Conservation (phyloP, 2,888 invertebrate species). For the Aporophyla lueneburgensis region DNA sequence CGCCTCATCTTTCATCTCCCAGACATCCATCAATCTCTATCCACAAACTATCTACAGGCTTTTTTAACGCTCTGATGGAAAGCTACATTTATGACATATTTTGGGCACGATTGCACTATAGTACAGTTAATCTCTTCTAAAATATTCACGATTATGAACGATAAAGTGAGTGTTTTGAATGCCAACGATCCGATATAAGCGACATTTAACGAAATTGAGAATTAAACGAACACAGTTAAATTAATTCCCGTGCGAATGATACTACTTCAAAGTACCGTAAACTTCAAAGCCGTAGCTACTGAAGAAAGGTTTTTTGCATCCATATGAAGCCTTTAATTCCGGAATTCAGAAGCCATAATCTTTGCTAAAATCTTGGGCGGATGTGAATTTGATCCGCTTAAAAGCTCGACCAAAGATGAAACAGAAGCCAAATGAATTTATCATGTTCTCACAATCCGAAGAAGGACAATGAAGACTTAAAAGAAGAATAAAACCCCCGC, state of each 20-base stretch:
- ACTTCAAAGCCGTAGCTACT: conserved; percentile 3
- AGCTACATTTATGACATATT: conserved; percentile 55
- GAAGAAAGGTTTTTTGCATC: conserved; percentile 14
- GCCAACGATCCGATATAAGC: conserved; percentile 30
- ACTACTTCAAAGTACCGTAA: conserved; percentile 10
- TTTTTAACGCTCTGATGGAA: conserved; percentile 41
- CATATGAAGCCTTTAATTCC: conserved; percentile 48
- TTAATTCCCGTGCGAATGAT: conserved; percentile 54
- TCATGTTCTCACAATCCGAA: conserved; percentile 15
- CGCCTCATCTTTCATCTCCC: conserved; percentile 41
- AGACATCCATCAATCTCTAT: conserved; percentile 55
- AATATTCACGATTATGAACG: conserved; percentile 51
- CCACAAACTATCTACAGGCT: conserved; percentile 34
- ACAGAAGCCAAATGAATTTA: conserved; percentile 45
- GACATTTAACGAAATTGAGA: conserved; percentile 45
- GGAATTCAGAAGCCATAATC: conserved; percentile 57
- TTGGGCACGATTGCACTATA: conserved; percentile 37
- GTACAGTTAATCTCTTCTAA: conserved; percentile 55
- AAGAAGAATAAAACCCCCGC: conserved; percentile 13
- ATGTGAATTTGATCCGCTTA: conserved; percentile 47
- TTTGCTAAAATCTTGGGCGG: conserved; percentile 47
- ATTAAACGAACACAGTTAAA: conserved; percentile 30
- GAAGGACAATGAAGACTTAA: conserved; percentile 20
- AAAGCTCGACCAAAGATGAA: conserved; percentile 26
- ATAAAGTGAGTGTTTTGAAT: conserved; percentile 47